These are phyloP conservation scores for Anthoscopus minutus DNA, from an alignment of 2,113 vertebrate genomes.

Conservation along the genomic window DNA sequence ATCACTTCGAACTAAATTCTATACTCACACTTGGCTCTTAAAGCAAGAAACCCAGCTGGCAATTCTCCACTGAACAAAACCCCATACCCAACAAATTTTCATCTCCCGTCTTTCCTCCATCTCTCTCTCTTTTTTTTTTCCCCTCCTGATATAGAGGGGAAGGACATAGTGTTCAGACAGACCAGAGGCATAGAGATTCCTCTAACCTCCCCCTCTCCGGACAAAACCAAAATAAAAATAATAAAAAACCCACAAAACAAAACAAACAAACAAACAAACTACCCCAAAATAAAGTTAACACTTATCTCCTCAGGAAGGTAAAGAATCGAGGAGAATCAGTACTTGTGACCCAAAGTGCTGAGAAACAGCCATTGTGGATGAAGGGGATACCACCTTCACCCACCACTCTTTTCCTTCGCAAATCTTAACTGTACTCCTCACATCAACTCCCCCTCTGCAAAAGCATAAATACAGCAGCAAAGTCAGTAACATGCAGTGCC, in stretches of 20 bases:
- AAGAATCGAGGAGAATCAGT: conserved; percentile 35
- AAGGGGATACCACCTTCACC: conserved; percentile 25
- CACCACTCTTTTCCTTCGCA: not conserved
- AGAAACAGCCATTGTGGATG: not conserved
- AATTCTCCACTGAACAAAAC: conserved; percentile 36
- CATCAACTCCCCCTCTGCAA: not conserved
- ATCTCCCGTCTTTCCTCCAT: not conserved
- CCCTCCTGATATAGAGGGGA: not conserved
- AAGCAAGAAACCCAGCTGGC: conserved; percentile 49
- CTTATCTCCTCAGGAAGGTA: conserved; percentile 26
- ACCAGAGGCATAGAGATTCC: not conserved
- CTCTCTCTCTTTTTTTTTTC: not conserved
- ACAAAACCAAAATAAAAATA: not conserved
- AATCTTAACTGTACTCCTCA: not conserved
- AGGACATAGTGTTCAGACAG: conserved; percentile 4
- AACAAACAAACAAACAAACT: not conserved
- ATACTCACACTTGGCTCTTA: conserved; percentile 36
- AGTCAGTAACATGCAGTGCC: conserved; percentile 57
- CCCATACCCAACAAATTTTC: conserved; percentile 48
- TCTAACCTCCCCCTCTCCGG: not conserved
- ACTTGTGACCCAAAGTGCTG: conserved; percentile 23
- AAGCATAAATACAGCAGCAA: conserved; percentile 45
- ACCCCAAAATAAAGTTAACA: conserved; percentile 41
- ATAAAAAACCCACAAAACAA: not conserved
- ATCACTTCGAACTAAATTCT: conserved; percentile 65